Base-by-base conservation (phyloP, 1,140 invertebrate species). In the Teleogryllus occipitalis region DNA sequence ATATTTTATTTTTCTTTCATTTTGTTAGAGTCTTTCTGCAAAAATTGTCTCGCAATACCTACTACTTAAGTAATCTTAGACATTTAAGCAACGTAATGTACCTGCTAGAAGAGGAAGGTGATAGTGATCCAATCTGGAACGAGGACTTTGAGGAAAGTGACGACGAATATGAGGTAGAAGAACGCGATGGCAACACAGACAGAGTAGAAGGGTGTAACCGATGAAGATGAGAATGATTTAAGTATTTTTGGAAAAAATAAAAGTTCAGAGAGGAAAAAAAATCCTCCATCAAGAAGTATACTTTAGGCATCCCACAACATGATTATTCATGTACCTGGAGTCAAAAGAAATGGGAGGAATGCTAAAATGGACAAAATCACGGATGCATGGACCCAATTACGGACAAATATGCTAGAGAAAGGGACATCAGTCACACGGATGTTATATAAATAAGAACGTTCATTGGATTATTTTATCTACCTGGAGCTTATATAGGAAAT, bases 391-490 rank as follows among this genome's bases (percentile, higher is more conserved):
- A 77, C n/a, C 5, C n/a, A 39, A n/a, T 77, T 7, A 77, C 21
- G 76, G 5, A 22, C 7, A 77, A 77, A 77, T 77, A 27, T 77
- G 21, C 74, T 0, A 77, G 76, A 77, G 54, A 65, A 65, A 65
- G 54, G 54, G 49, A 54, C 49, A 54, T 54, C 15, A 15, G 8
- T 18, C 18, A 14, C 21, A 77, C 8, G 8, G 47, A 77, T 81
- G 79, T 84, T 49, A 79, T 80, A 78, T 88, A 89, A 86, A 84
- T 89, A 78, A 87, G 86, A 85, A 86, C 85, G 78, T 80, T 89
- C 48, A 85, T 90, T 82, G 88, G 87, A 49, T 84, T 89, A 80
- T 82, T 89, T 74, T 89, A 89, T 82, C 83, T 87, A 72, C 84
- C 85, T 80, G 87, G 88, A 5, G 84, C 88, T 81, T 84, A 85